phyloP scores from a whole-genome alignment of 2,113 vertebrate genomes.

The Charadrius vociferus region DNA sequence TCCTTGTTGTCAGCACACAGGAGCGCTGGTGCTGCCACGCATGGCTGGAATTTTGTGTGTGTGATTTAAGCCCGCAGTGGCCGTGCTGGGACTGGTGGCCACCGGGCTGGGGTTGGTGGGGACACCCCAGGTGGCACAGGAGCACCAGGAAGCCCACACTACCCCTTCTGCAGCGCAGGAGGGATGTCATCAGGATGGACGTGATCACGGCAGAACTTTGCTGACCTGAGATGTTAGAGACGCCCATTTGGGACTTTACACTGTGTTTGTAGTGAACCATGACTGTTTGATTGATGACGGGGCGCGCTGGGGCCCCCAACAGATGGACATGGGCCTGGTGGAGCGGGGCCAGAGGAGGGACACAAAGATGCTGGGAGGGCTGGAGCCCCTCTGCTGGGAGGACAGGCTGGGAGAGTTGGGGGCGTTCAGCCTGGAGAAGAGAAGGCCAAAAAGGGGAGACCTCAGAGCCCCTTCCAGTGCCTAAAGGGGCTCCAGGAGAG shows the following conservation, averaged over 20 bases:
- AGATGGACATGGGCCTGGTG: not conserved
- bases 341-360: not conserved
- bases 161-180: not conserved
- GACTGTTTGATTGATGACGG: not conserved
- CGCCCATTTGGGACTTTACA: fast-evolving
- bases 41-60: not conserved
- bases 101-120: fast-evolving
- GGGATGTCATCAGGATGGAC: fast-evolving
- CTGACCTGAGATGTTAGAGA: not conserved
- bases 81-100: not conserved
- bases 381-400: not conserved
- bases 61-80: not conserved
- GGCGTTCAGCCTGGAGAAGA: not conserved
- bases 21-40: not conserved
- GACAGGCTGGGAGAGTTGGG: not conserved
- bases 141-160: not conserved
- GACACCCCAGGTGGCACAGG: fast-evolving
- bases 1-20: not conserved
- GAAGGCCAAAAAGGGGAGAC: not conserved
- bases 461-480: not conserved
- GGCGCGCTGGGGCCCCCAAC: not conserved
- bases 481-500: not conserved
- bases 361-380: not conserved
- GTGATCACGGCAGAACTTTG: not conserved
- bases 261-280: too few species aligned